Base-by-base conservation (phyloP, 2,888 invertebrate species). In the Platycheirus albimanus region DNA sequence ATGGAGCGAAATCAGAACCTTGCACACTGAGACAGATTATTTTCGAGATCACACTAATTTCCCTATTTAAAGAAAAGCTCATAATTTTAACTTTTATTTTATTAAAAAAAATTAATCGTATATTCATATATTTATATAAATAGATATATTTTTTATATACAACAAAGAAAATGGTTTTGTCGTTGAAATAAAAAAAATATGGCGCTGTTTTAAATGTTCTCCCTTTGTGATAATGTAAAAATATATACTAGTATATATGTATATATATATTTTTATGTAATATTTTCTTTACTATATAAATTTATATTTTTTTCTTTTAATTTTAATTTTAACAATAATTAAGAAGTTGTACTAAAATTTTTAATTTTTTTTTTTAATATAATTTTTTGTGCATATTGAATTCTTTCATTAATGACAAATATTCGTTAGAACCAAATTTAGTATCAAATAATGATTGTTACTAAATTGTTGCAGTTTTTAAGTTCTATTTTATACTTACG, bases 401-500 rank as follows among this genome's bases (percentile, higher is more conserved):
- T 67, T 41, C 17, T 43, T 63, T 47, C 45, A 63, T 69, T 72
- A 17, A 8, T 49, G 33, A 11, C 51, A 20, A 75, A 47, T 58
- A 78, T 66, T 66, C 54, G 36, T 78, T 77, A 43, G 54, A 49
- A 49, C 67, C 28, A 36, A 75, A 64, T 75, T 56, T 75, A 58
- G 63, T 76, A 76, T 80, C 75, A 80, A 75, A 76, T 75, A 64
- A 76, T 80, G 80, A 70, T 75, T 80, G 75, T 70, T 63, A 49
- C 54, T 74, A 47, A 63, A 38, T 79, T 61, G 17, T 15, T 67
- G 58, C 58, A 19, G 10, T 33, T 67, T n/a, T n/a, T n/a, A n/a
- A n/a, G n/a, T n/a, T n/a, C n/a, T n/a, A n/a, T 15, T 75, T 64
- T 49, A 81, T 81, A 81, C 80, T 81, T 81, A 81, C 80, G 80